A percentile compares a stretch with the other conserved stretches of the same genome.
Evolutionary conservation across 2,888 invertebrate species (phyloP).

Genomic region (Limnephilus lunatus): DNA sequence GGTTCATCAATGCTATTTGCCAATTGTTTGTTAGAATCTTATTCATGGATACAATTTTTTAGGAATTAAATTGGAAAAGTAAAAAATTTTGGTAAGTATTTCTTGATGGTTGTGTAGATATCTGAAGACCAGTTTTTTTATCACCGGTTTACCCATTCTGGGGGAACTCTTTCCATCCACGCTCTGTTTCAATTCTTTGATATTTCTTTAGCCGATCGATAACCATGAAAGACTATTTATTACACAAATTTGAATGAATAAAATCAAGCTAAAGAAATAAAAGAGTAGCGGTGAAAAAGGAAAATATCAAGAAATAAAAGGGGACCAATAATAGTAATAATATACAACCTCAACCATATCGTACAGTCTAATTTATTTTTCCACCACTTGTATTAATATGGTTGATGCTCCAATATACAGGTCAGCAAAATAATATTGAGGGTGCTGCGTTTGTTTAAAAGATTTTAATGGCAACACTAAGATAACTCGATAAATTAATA

Average conservation of each 20-base stretch:
- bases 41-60: constrained; percentile 11
- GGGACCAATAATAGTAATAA: neutral
- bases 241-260: constrained; percentile 7
- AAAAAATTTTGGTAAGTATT: neutral
- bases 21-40: constrained; percentile 32
- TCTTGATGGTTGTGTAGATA: neutral
- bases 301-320: constrained; percentile 20
- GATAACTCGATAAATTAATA: no score
- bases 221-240: constrained; percentile 44
- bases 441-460: no score
- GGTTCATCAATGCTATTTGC: constrained; percentile 15
- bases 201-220: constrained; percentile 24
- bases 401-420: neutral
- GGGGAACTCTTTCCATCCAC: neutral
- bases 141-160: neutral
- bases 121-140: neutral
- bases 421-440: no score
- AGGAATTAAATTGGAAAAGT: neutral
- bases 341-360: neutral
- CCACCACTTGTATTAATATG: neutral
- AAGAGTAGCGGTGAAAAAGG: constrained; percentile 15
- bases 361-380: neutral
- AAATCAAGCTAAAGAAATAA: constrained; percentile 30
- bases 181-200: constrained; percentile 15
- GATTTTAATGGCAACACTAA: no score